Conservation (phyloP, 2,888 invertebrate species). For the Drosophila quasianomalipes region DNA sequence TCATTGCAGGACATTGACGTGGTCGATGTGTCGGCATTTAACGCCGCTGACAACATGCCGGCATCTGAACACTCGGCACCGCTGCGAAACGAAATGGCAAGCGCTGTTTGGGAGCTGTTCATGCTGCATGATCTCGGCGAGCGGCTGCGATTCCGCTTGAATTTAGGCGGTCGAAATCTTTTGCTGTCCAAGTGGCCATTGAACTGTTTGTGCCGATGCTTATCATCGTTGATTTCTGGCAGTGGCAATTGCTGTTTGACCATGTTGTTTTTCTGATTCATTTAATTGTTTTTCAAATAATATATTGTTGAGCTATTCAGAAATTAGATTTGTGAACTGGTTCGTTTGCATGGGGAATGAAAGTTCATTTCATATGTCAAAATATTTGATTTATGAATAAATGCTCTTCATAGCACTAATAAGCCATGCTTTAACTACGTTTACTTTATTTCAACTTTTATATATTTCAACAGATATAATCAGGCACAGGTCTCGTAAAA, state of each 20-base stretch:
- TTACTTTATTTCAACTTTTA: too few relatives aligned
- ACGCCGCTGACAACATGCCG: conserved; percentile 73
- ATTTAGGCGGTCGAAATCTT: conserved; percentile 81
- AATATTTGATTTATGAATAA: background rate
- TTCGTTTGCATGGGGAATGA: conserved; percentile 16
- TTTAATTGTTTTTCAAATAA: conserved; percentile 52
- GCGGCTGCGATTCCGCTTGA: conserved; percentile 82
- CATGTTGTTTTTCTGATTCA: conserved; percentile 36
- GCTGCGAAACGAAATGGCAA: conserved; percentile 83
- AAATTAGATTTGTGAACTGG: conserved; percentile 21
- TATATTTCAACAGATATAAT: too few relatives aligned
- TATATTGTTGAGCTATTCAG: conserved; percentile 18
- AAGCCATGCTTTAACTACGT: background rate
- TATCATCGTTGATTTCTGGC: conserved; percentile 79
- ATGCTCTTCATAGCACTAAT: background rate
- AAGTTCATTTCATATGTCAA: conserved; percentile 25
- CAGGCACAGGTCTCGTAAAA: too few relatives aligned
- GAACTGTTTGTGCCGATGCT: conserved; percentile 75
- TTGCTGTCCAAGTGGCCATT: conserved; percentile 68
- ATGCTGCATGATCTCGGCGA: conserved; percentile 56
- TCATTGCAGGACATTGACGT: conserved; percentile 77
- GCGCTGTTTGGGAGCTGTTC: conserved; percentile 72
- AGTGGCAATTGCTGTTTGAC: conserved; percentile 67
- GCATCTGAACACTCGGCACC: conserved; percentile 58
- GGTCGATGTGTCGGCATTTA: conserved; percentile 27